phyloP scores from a whole-genome alignment of 2,888 invertebrate species.

The Acanthopleura granulata region DNA sequence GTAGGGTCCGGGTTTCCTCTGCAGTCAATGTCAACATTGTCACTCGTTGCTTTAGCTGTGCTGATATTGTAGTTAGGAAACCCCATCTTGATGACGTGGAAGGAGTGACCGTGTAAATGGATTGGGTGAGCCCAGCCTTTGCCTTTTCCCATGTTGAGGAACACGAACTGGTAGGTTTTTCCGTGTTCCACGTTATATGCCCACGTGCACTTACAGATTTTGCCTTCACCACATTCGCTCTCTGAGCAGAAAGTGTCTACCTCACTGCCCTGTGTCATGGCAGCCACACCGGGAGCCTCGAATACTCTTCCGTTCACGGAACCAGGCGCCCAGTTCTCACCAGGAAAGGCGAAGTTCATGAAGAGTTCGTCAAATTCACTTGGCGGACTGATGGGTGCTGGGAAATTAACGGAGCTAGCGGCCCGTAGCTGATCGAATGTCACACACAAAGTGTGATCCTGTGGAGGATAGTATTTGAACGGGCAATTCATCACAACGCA shows the following conservation, averaged over 20 bases:
- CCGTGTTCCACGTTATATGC: neutral
- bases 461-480: conserved; percentile 16
- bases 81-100: conserved; percentile 25
- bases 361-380: conserved; percentile 6
- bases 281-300: neutral
- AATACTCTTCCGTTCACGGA: conserved; percentile 24
- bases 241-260: neutral
- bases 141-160: conserved; percentile 21
- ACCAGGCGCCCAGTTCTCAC: conserved; percentile 13
- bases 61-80: conserved; percentile 4
- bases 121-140: conserved; percentile 24
- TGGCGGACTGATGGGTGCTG: neutral
- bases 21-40: conserved; percentile 26
- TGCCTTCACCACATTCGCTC: conserved; percentile 4
- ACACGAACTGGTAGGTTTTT: conserved; percentile 18
- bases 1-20: conserved; percentile 26
- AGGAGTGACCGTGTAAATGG: conserved; percentile 29
- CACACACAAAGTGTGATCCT: conserved; percentile 11
- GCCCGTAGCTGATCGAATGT: neutral
- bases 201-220: conserved; percentile 21
- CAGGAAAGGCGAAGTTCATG: conserved; percentile 8
- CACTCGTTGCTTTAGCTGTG: conserved; percentile 5
- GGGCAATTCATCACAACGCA: conserved; percentile 33
- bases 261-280: conserved; percentile 15
- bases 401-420: neutral